These are phyloP conservation scores for Rhamnusium bicolor DNA, from an alignment of 2,888 invertebrate genomes.

Conservation along the genomic window DNA sequence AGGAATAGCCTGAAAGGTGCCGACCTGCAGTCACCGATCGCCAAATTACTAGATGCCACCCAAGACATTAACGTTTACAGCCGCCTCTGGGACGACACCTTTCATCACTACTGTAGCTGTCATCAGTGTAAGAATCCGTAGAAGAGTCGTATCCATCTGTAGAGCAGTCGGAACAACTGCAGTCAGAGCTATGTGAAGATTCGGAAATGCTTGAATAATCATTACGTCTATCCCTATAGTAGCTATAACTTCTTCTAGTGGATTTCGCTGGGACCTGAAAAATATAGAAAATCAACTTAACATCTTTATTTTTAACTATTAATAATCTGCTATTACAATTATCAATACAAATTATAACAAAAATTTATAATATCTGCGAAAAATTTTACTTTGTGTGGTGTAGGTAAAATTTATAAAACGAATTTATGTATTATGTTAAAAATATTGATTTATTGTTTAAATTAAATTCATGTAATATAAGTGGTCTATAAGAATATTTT, in stretches of 20 bases:
- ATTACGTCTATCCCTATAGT: neutral
- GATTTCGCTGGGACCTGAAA: neutral
- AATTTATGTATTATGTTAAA: too few relatives aligned
- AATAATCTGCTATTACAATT: too few relatives aligned
- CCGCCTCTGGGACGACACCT: neutral
- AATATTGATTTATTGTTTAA: too few relatives aligned
- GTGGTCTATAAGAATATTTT: too few relatives aligned
- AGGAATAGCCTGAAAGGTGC: neutral
- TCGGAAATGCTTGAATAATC: conserved; percentile 14
- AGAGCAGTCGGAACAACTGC: conserved; percentile 10
- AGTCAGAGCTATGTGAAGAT: neutral
- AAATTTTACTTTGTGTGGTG: too few relatives aligned
- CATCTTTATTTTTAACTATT: too few relatives aligned
- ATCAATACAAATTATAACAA: too few relatives aligned
- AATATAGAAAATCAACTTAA: neutral
- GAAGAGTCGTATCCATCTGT: conserved; percentile 16
- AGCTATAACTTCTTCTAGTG: conserved; percentile 4
- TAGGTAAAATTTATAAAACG: too few relatives aligned
- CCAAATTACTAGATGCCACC: neutral
- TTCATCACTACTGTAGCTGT: conserved; percentile 18
- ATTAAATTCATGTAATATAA: too few relatives aligned
- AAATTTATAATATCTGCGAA: too few relatives aligned
- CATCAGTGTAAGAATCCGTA: conserved; percentile 11
- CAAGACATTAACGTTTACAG: neutral
- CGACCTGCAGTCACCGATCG: conserved; percentile 13